These are phyloP conservation scores for Caenorhabditis afra DNA, from an alignment of 2,888 invertebrate species.

Conservation along the genomic window DNA sequence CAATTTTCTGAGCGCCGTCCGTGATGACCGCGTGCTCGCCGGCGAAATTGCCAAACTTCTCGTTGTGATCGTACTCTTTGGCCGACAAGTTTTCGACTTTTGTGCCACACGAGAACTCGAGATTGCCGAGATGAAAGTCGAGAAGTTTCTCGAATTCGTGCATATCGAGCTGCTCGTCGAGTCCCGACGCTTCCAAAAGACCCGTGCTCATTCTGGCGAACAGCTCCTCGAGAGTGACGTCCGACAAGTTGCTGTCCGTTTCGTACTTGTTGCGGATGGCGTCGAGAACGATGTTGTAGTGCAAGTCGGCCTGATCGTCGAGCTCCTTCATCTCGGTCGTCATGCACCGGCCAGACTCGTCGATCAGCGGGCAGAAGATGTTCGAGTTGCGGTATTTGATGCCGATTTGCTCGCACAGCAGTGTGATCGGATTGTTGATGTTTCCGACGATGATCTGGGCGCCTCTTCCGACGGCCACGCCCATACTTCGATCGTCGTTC, in stretches of 20 bases:
- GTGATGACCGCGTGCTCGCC: conserved; percentile 81
- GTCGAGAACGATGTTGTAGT: conserved; percentile 55
- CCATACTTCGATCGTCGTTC: conserved; percentile 74
- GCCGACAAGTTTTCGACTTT: conserved; percentile 72
- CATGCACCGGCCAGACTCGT: conserved; percentile 38
- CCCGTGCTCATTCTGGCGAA: conserved; percentile 33
- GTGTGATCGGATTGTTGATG: conserved; percentile 82
- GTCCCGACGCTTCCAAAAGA: conserved; percentile 30
- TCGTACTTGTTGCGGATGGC: conserved; percentile 52
- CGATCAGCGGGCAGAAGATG: conserved; percentile 51
- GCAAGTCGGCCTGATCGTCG: conserved; percentile 58
- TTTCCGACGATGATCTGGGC: conserved; percentile 82
- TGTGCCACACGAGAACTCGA: conserved; percentile 82
- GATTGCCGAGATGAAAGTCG: conserved; percentile 82
- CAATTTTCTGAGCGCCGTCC: conserved; percentile 80
- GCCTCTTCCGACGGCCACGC: conserved; percentile 81
- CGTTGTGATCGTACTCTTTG: conserved; percentile 83
- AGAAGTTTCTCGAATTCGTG: conserved; percentile 73
- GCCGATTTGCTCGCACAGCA: conserved; percentile 81
- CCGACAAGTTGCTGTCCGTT: conserved; percentile 25
- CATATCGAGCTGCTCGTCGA: conserved; percentile 16
- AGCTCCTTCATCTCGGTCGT: conserved; percentile 22
- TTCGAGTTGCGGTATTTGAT: conserved; percentile 48
- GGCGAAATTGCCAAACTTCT: conserved; percentile 82
- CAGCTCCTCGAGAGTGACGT: conserved; percentile 48